A percentile compares a stretch with the other conserved stretches of the same genome.
phyloP scores from a whole-genome alignment of 2,797 vertebrate species.

The Hypotaenidia okinawae region DNA sequence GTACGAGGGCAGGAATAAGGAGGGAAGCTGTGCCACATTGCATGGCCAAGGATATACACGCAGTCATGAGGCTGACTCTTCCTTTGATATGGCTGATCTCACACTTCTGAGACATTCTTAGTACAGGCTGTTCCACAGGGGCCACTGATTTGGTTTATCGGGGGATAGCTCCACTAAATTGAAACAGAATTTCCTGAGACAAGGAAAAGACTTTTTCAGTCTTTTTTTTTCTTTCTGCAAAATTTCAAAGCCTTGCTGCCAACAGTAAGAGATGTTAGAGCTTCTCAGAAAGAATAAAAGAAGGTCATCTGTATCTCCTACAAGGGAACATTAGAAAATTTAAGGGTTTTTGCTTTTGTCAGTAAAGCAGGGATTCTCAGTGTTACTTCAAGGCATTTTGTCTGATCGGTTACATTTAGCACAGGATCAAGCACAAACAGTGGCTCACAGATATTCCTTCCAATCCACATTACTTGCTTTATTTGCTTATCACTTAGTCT shows the following conservation, averaged over 20 bases:
- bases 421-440: background rate
- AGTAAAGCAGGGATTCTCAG: background rate
- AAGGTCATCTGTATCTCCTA: background rate
- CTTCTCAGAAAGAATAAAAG: background rate
- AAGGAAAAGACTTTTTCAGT: background rate
- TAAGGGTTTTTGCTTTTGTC: background rate
- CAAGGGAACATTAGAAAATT: background rate
- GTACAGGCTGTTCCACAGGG: background rate
- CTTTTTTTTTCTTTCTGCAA: background rate
- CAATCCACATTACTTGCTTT: background rate
- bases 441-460: background rate
- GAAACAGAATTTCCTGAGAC: background rate
- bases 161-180: background rate
- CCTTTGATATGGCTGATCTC: background rate
- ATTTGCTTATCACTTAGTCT: background rate
- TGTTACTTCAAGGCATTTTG: background rate
- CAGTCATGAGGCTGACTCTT: background rate
- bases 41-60: background rate
- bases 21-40: background rate
- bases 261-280: background rate
- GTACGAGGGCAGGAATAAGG: background rate
- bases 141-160: background rate
- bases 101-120: background rate
- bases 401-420: background rate
- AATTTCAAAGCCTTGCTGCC: conserved; percentile 3